Evolutionary conservation across 1,140 invertebrate species (phyloP), one percentile per base, ranked within the genome.

Genomic region (Trachymyrmex septentrionalis): DNA sequence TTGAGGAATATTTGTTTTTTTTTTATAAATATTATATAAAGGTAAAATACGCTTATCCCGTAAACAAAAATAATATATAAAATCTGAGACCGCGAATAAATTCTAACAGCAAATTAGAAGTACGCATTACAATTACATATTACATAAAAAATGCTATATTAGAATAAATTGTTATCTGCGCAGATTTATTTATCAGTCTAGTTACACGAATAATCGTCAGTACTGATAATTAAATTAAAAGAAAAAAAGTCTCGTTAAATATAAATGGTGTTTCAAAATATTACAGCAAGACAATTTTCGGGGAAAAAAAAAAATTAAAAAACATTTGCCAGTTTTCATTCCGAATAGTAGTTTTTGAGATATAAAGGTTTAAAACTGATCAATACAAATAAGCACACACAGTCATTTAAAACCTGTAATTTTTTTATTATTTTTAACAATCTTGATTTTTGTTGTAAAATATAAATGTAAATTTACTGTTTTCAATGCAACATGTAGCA

Each of bases 401-500:
- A 44, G 7, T 0, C 9, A 7, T 44, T 44, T 44, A 10, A 44
- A 44, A 44, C 12, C 10, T 44, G 10, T 27, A 27, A n/a, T n/a
- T n/a, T n/a, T 30, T 30, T 30, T 30, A 30, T 3, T 30, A 30
- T 30, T 38, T 38, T 38, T 38, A 38, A 38, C 7, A 38, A 38
- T 38, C 6, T 38, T 38, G 6, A 38, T 38, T 59, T 87, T 87
- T 88, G 59, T 87, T 94, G 85, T 94, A 97, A 97, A 97, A 97
- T 96, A 96, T 97, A 57, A 95, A 96, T 77, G 96, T 97, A 24
- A 96, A 97, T 89, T 92, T 97, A 67, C 95, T 97, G 81, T 97
- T 97, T 94, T 97, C 97, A 24, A 95, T 96, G 91, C 95, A 93
- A 87, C 93, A 96, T 88, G 97, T 97, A 5, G 77, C 96, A 14